Conservation (phyloP, 2,113 vertebrate species). For the Gobiocypris rarus region DNA sequence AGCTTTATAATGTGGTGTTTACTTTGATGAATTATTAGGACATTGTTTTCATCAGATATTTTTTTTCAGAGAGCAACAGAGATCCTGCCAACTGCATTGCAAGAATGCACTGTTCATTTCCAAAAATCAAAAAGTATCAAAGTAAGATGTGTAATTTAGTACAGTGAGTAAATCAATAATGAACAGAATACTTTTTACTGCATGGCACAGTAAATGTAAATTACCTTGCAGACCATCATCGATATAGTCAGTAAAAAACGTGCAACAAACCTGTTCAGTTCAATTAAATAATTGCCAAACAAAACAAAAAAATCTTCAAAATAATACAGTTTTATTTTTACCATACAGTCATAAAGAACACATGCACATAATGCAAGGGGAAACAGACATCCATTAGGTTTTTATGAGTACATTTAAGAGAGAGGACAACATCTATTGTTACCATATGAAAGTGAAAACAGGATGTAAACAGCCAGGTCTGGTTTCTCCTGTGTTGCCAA, state of each 20-base stretch:
- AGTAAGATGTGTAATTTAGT: neutral
- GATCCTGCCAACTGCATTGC: neutral
- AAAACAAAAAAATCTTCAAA: neutral
- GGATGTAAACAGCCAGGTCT: constrained; percentile 34
- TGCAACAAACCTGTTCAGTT: neutral
- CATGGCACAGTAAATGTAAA: neutral
- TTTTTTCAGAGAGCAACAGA: neutral
- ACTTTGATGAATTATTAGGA: neutral
- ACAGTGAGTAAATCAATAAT: neutral
- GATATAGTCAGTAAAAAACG: neutral
- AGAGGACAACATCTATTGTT: constrained; percentile 57
- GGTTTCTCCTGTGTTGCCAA: constrained; percentile 25
- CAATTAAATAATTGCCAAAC: neutral
- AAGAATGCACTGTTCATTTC: neutral
- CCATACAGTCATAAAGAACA: neutral
- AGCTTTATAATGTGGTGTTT: neutral
- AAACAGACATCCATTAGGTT: constrained; percentile 61
- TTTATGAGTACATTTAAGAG: constrained; percentile 47
- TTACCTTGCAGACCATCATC: neutral
- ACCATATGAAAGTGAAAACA: constrained; percentile 66
- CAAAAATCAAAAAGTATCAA: neutral
- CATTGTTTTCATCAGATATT: neutral
- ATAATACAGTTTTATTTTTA: neutral
- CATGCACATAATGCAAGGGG: constrained; percentile 16
- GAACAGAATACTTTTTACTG: neutral